Evolutionary conservation across 2,113 vertebrate species (phyloP).

Genomic region (Nansenia antarctica): DNA sequence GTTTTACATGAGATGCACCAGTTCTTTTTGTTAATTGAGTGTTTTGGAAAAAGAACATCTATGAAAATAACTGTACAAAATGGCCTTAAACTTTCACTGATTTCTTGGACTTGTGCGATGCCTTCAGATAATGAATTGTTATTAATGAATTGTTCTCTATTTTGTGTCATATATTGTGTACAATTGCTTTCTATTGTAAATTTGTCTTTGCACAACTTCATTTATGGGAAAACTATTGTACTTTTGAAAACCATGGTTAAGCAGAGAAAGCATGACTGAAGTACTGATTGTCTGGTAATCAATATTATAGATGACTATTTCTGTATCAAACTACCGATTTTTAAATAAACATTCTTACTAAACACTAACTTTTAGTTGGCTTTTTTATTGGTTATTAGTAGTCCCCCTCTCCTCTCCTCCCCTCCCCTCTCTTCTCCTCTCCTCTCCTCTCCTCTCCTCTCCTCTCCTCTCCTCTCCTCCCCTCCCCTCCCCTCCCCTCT

Average conservation of each 20-base stretch:
- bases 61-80: slow-evolving; percentile 86
- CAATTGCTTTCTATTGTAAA: slow-evolving; percentile 84
- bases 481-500: background rate
- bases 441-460: background rate
- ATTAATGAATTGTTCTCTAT: slow-evolving; percentile 62
- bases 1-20: slow-evolving; percentile 87
- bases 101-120: slow-evolving; percentile 91
- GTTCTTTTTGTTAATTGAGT: slow-evolving; percentile 84
- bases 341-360: slow-evolving; percentile 82
- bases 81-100: slow-evolving; percentile 96
- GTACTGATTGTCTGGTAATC: slow-evolving; percentile 77
- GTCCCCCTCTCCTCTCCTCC: background rate
- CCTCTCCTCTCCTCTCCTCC: background rate
- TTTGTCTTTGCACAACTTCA: slow-evolving; percentile 80
- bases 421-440: background rate
- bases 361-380: slow-evolving; percentile 32
- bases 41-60: slow-evolving; percentile 75
- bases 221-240: slow-evolving; percentile 82
- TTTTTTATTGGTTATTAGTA: background rate
- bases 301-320: slow-evolving; percentile 80
- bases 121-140: slow-evolving; percentile 84
- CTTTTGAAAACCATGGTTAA: slow-evolving; percentile 79
- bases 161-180: slow-evolving; percentile 84
- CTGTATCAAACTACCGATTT: slow-evolving; percentile 77
- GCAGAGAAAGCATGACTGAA: slow-evolving; percentile 88